These are phyloP conservation scores for Melanostoma mellinum DNA, from an alignment of 2,888 invertebrate species.

Conservation along the genomic window DNA sequence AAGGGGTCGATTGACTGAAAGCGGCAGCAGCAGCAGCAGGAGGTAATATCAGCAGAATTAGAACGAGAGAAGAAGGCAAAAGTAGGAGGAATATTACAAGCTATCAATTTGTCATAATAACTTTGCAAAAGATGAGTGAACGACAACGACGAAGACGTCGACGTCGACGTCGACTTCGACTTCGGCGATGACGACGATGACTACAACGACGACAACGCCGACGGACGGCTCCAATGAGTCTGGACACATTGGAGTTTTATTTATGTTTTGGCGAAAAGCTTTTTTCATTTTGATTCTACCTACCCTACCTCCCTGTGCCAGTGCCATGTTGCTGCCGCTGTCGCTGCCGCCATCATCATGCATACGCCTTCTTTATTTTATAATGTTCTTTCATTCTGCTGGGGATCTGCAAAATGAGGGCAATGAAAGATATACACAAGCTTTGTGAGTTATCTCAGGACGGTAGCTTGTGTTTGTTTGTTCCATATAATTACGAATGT, in stretches of 20 bases:
- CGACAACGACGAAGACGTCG: constrained; percentile 61
- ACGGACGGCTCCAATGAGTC: constrained; percentile 70
- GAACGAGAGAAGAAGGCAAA: constrained; percentile 26
- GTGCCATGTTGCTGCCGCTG: too few species aligned
- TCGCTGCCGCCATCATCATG: constrained; percentile 26
- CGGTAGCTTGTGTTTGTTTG: constrained; percentile 23
- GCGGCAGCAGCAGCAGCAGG: constrained; percentile 12
- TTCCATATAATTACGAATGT: constrained; percentile 42
- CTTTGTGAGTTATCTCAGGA: constrained; percentile 34
- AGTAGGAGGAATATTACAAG: constrained; percentile 73
- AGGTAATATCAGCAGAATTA: constrained; percentile 39
- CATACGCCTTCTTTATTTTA: constrained; percentile 42
- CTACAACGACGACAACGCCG: not conserved
- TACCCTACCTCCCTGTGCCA: too few species aligned
- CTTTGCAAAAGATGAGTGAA: constrained; percentile 71
- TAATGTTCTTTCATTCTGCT: constrained; percentile 29
- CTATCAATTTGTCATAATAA: constrained; percentile 78
- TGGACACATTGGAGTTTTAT: constrained; percentile 71
- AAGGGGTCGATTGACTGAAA: constrained; percentile 30
- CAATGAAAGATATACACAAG: constrained; percentile 43
- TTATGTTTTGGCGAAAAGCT: constrained; percentile 68
- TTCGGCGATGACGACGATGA: constrained; percentile 7
- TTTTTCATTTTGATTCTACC: constrained; percentile 4
- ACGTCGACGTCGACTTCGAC: constrained; percentile 34
- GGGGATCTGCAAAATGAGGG: constrained; percentile 41